A percentile compares a stretch with the other conserved stretches of the same genome.
Conservation (phyloP, 2,113 vertebrate species). For the Amblyopsis rosae region DNA sequence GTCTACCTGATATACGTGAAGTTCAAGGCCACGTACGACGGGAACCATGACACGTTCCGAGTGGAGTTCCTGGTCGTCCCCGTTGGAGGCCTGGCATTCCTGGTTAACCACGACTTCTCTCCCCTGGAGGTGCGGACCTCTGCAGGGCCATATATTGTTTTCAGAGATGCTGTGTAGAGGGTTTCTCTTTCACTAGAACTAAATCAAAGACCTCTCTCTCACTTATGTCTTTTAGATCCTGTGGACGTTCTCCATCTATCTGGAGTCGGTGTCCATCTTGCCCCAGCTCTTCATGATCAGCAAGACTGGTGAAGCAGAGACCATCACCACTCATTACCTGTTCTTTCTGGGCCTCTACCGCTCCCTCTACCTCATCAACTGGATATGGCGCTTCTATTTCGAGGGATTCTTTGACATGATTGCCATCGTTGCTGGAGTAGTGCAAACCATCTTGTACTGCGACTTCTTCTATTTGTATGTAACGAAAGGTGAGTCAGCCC, state of each 20-base stretch:
- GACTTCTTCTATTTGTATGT: constrained; percentile 99
- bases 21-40: constrained; percentile 97
- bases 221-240: constrained; percentile 81
- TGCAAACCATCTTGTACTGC: constrained; percentile 98
- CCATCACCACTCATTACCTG: constrained; percentile 98
- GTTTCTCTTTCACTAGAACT: neutral
- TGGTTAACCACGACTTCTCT: constrained; percentile 98
- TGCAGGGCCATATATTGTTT: neutral
- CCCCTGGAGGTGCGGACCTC: constrained; percentile 88
- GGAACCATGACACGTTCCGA: constrained; percentile 97
- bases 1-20: constrained; percentile 97
- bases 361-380: constrained; percentile 96
- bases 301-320: constrained; percentile 98
- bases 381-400: constrained; percentile 99
- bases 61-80: constrained; percentile 97
- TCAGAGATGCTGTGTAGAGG: neutral
- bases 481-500: constrained; percentile 88
- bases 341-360: constrained; percentile 98
- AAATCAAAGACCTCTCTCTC: neutral
- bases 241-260: constrained; percentile 99
- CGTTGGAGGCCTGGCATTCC: constrained; percentile 91
- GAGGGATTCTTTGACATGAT: constrained; percentile 99
- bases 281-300: constrained; percentile 99
- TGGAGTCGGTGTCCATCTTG: constrained; percentile 97
- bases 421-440: constrained; percentile 94